These are phyloP conservation scores for Drosophila setifemur DNA, from an alignment of 1,140 invertebrate species.

Conservation along the genomic window DNA sequence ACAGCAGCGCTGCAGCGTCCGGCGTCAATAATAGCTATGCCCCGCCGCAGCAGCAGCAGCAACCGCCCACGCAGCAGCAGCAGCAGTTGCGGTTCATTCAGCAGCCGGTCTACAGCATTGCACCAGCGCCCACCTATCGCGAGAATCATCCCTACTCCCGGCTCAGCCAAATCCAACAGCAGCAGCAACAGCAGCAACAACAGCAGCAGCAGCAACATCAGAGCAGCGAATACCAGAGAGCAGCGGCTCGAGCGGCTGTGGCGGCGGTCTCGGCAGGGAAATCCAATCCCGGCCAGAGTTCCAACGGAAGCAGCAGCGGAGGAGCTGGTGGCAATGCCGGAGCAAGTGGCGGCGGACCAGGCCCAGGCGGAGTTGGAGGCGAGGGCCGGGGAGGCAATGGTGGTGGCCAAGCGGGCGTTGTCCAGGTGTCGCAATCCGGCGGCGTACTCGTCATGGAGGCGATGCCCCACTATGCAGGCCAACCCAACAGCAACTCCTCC, in stretches of 20 bases:
- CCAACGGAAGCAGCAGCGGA: background rate
- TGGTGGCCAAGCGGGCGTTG: constrained; percentile 29
- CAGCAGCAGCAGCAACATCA: constrained; percentile 17
- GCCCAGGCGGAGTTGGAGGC: constrained; percentile 11
- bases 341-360: constrained; percentile 7
- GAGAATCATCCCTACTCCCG: constrained; percentile 74
- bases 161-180: constrained; percentile 63
- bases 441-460: constrained; percentile 69
- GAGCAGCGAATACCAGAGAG: too few species aligned
- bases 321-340: background rate
- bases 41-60: constrained; percentile 50
- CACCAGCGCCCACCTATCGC: constrained; percentile 65
- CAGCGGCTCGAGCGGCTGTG: background rate
- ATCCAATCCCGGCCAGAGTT: background rate
- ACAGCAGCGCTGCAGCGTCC: constrained; percentile 44
- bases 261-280: background rate
- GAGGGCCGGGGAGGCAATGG: background rate
- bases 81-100: constrained; percentile 65
- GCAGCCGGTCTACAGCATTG: constrained; percentile 52
- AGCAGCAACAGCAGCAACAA: constrained; percentile 2
- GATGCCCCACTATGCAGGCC: constrained; percentile 63
- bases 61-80: constrained; percentile 50
- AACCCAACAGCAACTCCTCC: constrained; percentile 48
- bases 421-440: constrained; percentile 61
- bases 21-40: constrained; percentile 67